Evolutionary conservation across 2,113 vertebrate genomes (phyloP), one percentile per base, ranked within the genome.

Genomic region (Platycercus adscitus): DNA sequence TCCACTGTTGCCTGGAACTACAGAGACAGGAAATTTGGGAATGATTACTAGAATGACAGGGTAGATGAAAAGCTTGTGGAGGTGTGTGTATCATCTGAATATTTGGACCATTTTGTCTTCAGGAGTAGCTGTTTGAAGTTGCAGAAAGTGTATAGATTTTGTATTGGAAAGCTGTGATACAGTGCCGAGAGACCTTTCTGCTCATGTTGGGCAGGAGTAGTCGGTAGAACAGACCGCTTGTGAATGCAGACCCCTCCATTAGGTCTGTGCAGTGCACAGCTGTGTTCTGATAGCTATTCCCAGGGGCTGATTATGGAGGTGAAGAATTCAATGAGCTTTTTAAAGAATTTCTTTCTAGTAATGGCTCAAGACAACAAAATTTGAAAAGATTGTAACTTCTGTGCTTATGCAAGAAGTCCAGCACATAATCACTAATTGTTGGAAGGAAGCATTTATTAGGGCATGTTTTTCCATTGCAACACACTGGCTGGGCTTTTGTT

Each of bases 221-320:
- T 21, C 12, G 47, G n/a, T 7, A 23, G 19, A 60, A n/a, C 23
- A n/a, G 61, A 13, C 29, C 26, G 1, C 8, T 26, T 33, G 16
- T 15, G 61, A 53, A 23, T 43, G 26, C 52, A 68, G 26, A 43
- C 5, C 3, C 47, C 8, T 10, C 12, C 1, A n/a, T 6, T 52
- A 37, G 44, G 10, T 13, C 21, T 70, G 39, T 0, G 0, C 5
- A 37, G 12, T 17, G 33, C 49, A 33, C 44, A 47, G 37, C 61
- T 73, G 1, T 0, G 1, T 43, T 53, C 71, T 78, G 24, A 41
- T 26, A 31, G 17, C 43, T 13, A 1, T 50, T 73, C 33, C 33
- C 37, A 28, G n/a, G 26, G 33, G 3, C 9, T 77, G 72, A 24
- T 41, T 46, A 25, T 35, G 28, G 35, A 65, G n/a, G 16, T 65